These are phyloP conservation scores for Cynoglossus semilaevis DNA, from an alignment of 2,113 vertebrate genomes.

Conservation along the genomic window DNA sequence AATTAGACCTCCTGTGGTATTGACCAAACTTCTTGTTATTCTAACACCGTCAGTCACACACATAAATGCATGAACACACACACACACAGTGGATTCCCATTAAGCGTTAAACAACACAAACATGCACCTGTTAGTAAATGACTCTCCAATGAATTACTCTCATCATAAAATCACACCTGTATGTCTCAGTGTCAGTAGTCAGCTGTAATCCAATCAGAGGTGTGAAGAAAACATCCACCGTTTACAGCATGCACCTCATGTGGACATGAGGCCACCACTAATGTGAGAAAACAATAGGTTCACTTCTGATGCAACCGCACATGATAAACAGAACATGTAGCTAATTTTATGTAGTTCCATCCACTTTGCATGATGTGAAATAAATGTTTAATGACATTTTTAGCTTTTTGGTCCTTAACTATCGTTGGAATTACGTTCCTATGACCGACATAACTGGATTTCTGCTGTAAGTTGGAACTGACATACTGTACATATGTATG, in stretches of 20 bases:
- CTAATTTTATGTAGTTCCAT: no score
- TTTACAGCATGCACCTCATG: neutral
- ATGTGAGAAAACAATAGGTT: neutral
- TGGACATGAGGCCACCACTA: neutral
- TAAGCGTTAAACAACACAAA: slow-evolving; percentile 14
- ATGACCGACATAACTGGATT: no score
- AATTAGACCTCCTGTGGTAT: no score
- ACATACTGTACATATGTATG: no score
- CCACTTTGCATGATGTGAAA: no score
- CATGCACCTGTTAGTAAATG: neutral
- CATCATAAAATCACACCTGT: slow-evolving; percentile 35
- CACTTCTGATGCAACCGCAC: slow-evolving; percentile 4
- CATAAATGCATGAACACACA: neutral
- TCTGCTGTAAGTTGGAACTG: no score
- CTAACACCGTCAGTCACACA: neutral
- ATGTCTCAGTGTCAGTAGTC: neutral
- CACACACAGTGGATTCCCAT: neutral
- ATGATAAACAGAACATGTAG: neutral
- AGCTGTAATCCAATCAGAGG: slow-evolving; percentile 30
- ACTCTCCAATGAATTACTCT: slow-evolving; percentile 6
- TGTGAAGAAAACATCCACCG: slow-evolving; percentile 27
- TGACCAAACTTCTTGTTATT: neutral
- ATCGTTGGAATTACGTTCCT: no score
- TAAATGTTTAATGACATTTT: no score
- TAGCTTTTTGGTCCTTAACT: no score